Percentiles rank a stretch among this genome's conserved stretches.
These are phyloP conservation scores for Punctoribates punctum DNA, from an alignment of 2,888 invertebrate species.

Conservation along the genomic window DNA sequence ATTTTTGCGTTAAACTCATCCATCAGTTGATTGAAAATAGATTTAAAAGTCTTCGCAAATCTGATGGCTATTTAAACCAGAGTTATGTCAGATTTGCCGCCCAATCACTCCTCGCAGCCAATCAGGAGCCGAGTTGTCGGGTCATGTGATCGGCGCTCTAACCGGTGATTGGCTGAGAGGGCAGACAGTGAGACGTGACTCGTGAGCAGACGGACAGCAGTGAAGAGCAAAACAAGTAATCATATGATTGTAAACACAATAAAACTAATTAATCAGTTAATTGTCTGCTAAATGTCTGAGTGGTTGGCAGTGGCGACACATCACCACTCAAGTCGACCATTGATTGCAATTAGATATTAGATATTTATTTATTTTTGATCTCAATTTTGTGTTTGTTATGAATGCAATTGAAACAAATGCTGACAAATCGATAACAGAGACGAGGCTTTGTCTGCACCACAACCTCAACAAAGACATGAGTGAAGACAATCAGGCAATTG, in stretches of 20 bases:
- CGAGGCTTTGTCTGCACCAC: constrained; percentile 10
- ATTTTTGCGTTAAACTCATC: too few relatives aligned
- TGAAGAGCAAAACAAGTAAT: neutral
- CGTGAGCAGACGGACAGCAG: neutral
- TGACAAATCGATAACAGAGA: constrained; percentile 12
- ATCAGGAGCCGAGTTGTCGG: neutral
- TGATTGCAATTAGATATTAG: too few relatives aligned
- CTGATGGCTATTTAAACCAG: too few relatives aligned
- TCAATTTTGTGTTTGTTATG: neutral
- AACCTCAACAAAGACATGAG: neutral
- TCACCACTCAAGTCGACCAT: too few relatives aligned
- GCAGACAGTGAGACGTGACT: neutral
- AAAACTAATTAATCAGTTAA: too few relatives aligned
- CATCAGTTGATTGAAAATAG: too few relatives aligned
- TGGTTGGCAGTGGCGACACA: too few relatives aligned
- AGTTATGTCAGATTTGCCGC: neutral
- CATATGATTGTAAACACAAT: neutral
- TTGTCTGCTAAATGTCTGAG: too few relatives aligned
- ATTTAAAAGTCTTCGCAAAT: too few relatives aligned
- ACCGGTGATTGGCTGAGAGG: neutral
- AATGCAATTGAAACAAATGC: constrained; percentile 10
- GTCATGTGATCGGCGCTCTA: neutral
- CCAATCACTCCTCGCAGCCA: neutral
- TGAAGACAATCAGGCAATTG: neutral
- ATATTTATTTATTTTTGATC: too few relatives aligned